phyloP scores from a whole-genome alignment of 2,113 vertebrate species.

The Hipposideros armiger region DNA sequence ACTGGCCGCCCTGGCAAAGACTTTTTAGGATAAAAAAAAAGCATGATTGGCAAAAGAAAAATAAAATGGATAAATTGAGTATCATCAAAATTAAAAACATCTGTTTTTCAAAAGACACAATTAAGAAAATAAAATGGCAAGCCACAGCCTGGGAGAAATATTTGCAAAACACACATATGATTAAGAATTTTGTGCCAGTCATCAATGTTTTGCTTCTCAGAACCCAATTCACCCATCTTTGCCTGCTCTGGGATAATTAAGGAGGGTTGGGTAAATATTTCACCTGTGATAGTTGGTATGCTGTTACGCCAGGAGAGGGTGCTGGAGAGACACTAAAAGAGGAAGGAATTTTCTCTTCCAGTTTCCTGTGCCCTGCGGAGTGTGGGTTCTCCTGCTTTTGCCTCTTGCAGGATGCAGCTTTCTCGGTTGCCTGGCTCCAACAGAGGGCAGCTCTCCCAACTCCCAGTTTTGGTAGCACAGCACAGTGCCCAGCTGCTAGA shows the following conservation, averaged over 20 bases:
- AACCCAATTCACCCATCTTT: not conserved
- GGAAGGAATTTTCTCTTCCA: not conserved
- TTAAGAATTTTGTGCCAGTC: not conserved
- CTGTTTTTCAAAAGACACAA: not conserved
- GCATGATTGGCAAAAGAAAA: not conserved
- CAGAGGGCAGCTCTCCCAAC: not conserved
- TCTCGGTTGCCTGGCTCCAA: not conserved
- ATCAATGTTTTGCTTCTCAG: not conserved
- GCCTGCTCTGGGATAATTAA: not conserved
- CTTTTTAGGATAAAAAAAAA: not conserved
- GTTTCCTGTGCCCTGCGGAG: not conserved
- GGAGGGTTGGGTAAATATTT: not conserved
- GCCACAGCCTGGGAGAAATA: not conserved
- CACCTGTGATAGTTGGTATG: not conserved
- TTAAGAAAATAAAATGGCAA: slow-evolving; percentile 9
- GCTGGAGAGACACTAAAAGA: not conserved
- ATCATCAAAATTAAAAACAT: not conserved
- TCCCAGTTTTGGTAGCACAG: not conserved
- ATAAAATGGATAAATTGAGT: not conserved
- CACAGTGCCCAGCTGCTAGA: not conserved
- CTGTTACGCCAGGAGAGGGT: not conserved
- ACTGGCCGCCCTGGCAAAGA: not conserved
- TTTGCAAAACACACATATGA: not conserved
- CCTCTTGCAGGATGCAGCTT: not conserved
- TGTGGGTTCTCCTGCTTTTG: not conserved